A percentile compares a stretch with the other conserved stretches of the same genome.
phyloP scores from a whole-genome alignment of 2,888 invertebrate species.

The Plagodis pulveraria region DNA sequence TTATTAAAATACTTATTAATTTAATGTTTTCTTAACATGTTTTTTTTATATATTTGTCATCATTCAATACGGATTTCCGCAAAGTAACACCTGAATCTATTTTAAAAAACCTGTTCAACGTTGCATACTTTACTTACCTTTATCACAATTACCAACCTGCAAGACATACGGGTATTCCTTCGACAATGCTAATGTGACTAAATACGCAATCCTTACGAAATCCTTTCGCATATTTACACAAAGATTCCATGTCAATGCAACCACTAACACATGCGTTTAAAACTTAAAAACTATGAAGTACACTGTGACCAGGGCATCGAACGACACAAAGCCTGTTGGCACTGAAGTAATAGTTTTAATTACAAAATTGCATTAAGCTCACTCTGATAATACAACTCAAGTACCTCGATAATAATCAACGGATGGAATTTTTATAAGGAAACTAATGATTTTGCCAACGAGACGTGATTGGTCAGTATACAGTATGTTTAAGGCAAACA shows the following conservation, averaged over 20 bases:
- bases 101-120: too few species aligned
- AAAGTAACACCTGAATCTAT: too few species aligned
- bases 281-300: conserved; percentile 2
- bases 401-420: conserved; percentile 9
- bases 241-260: conserved; percentile 30
- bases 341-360: conserved; percentile 28
- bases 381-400: conserved; percentile 4
- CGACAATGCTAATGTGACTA: conserved; percentile 17
- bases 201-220: conserved; percentile 41
- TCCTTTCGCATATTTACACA: conserved; percentile 36
- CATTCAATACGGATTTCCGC: too few species aligned
- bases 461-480: conserved; percentile 21
- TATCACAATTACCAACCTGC: conserved; percentile 15
- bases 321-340: conserved; percentile 26
- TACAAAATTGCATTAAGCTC: conserved; percentile 29
- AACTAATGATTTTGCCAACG: conserved; percentile 22
- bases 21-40: too few species aligned
- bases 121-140: not conserved
- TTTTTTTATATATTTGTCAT: too few species aligned
- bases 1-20: too few species aligned
- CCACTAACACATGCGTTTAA: conserved; percentile 27
- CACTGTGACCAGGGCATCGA: conserved; percentile 26
- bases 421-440: conserved; percentile 12
- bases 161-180: conserved; percentile 15
- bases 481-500: conserved; percentile 41